phyloP scores from a whole-genome alignment of 2,113 vertebrate species.

The Pristiophorus japonicus region DNA sequence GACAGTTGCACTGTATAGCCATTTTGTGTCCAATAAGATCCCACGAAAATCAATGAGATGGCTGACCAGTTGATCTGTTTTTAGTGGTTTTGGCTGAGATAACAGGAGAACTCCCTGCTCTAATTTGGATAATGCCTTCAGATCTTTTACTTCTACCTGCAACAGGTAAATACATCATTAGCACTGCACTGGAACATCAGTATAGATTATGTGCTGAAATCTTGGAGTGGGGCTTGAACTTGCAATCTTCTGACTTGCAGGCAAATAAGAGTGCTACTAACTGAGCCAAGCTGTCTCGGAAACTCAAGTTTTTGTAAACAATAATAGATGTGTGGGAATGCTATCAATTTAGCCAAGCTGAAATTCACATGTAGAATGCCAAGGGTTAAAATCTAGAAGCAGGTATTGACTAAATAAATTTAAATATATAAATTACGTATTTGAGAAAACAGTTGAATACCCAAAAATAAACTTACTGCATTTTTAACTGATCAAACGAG shows the following conservation, averaged over 20 bases:
- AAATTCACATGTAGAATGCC: background rate
- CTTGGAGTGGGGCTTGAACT: background rate
- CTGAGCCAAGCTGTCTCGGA: background rate
- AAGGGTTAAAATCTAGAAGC: background rate
- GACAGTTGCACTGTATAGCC: no score
- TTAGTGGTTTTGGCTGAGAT: no score
- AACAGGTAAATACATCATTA: background rate
- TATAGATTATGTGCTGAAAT: background rate
- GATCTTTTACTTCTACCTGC: background rate
- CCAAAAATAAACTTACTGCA: background rate
- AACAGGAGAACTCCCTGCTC: background rate
- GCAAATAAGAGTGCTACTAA: background rate
- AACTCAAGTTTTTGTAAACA: background rate
- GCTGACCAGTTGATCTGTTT: background rate
- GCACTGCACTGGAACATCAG: background rate
- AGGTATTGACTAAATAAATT: background rate
- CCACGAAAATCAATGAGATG: background rate
- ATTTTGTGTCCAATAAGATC: background rate
- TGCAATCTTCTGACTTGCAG: background rate
- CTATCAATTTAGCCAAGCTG: background rate
- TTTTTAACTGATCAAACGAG: background rate
- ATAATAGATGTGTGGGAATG: background rate
- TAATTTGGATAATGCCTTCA: background rate
- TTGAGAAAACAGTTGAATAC: background rate
- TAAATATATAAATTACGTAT: background rate